A percentile compares a stretch with the other conserved stretches of the same genome.
These are phyloP conservation scores for Sternarchorhynchus goeldii DNA, from an alignment of 2,797 vertebrate genomes.

Conservation along the genomic window DNA sequence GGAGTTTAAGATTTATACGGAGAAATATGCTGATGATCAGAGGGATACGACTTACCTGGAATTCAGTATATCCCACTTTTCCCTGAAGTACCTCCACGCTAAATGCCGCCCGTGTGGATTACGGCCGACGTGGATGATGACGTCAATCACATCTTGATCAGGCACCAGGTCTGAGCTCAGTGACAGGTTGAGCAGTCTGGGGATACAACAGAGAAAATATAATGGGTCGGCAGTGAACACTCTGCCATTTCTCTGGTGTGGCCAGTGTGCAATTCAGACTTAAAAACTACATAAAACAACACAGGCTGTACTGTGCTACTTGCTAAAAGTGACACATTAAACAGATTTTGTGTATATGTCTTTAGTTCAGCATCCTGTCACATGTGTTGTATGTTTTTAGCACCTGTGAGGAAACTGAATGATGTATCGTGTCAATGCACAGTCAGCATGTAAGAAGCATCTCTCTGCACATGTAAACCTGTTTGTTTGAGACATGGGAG, in stretches of 20 bases:
- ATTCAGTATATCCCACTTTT: constrained; percentile 95
- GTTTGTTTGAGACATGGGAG: too few relatives aligned
- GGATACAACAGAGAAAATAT: constrained; percentile 3
- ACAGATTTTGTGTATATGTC: background rate
- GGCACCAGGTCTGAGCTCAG: constrained; percentile 93
- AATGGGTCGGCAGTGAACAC: background rate
- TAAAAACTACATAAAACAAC: background rate
- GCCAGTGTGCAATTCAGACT: background rate
- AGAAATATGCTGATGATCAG: background rate
- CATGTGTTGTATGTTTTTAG: too few relatives aligned
- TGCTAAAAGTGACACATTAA: background rate
- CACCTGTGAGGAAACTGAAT: too few relatives aligned
- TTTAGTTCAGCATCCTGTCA: too few relatives aligned
- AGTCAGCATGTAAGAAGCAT: too few relatives aligned
- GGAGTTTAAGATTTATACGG: constrained; percentile 7
- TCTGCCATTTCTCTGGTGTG: background rate
- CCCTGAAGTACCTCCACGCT: constrained; percentile 95
- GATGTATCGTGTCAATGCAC: too few relatives aligned
- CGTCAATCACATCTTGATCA: constrained; percentile 96
- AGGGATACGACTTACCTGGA: constrained; percentile 78
- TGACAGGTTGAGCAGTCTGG: constrained; percentile 91
- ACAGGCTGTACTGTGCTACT: background rate
- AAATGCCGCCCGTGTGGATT: constrained; percentile 94
- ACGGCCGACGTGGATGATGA: constrained; percentile 93
- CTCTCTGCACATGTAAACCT: too few relatives aligned